Evolutionary conservation across 2,113 vertebrate genomes (phyloP).

Genomic region (Tachycineta bicolor): DNA sequence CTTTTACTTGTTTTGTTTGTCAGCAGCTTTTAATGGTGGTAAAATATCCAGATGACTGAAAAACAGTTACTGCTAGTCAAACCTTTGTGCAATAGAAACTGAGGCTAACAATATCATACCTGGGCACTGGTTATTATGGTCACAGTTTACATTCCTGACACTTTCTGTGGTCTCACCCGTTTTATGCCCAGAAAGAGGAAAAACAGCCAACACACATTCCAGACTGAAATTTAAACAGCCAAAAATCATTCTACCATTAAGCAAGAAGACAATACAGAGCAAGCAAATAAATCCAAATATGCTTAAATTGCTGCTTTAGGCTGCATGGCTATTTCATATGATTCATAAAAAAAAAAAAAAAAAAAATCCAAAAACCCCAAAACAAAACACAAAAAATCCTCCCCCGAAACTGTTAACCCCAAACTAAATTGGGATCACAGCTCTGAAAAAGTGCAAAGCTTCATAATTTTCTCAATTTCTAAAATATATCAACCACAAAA

Average conservation of each 20-base stretch:
- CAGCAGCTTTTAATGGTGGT: not conserved
- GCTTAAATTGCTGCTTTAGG: conserved; percentile 37
- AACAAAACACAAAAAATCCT: not conserved
- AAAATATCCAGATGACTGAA: not conserved
- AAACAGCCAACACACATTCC: not conserved
- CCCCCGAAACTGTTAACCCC: not conserved
- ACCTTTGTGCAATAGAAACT: not conserved
- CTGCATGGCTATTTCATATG: not conserved
- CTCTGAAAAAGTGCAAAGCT: not conserved
- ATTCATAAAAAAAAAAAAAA: not conserved
- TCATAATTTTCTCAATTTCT: not conserved
- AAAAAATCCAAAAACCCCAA: not conserved
- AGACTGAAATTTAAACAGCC: conserved; percentile 58
- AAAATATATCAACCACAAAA: not conserved
- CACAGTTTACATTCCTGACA: conserved; percentile 20
- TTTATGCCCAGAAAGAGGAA: conserved; percentile 24
- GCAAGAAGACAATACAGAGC: conserved; percentile 34
- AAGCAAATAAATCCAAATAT: conserved; percentile 50
- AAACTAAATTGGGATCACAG: not conserved
- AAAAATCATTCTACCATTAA: conserved; percentile 46
- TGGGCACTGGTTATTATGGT: not conserved
- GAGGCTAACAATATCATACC: not conserved
- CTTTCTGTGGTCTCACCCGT: not conserved
- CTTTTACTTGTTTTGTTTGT: not conserved
- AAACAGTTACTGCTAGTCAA: not conserved